phyloP scores from a whole-genome alignment of 2,797 vertebrate genomes.

The Triplophysa yarkandensis region DNA sequence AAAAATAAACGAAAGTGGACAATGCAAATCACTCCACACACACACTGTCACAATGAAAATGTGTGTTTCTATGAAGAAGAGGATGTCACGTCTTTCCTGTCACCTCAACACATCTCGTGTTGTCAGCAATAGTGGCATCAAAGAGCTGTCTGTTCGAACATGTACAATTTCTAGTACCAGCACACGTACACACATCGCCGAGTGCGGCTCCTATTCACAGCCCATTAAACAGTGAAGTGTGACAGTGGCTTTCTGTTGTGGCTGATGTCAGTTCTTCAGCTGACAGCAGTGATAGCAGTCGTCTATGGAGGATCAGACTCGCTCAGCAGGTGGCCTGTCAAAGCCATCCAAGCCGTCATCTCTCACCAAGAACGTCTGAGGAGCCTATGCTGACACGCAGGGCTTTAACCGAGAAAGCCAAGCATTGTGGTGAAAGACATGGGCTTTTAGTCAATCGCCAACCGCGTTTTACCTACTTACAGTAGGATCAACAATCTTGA shows the following conservation, averaged over 20 bases:
- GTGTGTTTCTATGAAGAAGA: background rate
- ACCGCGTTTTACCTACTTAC: background rate
- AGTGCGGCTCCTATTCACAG: constrained; percentile 23
- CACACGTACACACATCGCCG: constrained; percentile 18
- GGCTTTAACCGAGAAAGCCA: background rate
- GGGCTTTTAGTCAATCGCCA: background rate
- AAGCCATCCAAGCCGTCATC: constrained; percentile 25
- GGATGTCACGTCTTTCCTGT: constrained; percentile 21
- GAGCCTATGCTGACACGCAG: constrained; percentile 31
- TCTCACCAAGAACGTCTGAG: constrained; percentile 26
- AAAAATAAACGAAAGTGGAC: constrained; percentile 26
- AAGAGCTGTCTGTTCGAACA: constrained; percentile 32
- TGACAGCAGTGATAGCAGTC: constrained; percentile 24
- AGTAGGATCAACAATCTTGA: background rate
- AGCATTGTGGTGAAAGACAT: background rate
- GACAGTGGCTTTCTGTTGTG: constrained; percentile 42
- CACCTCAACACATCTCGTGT: constrained; percentile 37
- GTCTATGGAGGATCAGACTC: constrained; percentile 30
- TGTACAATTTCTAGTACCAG: constrained; percentile 13
- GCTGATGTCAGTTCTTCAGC: constrained; percentile 44
- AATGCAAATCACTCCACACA: constrained; percentile 12
- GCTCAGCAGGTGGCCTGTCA: constrained; percentile 48
- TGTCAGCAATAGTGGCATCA: constrained; percentile 33
- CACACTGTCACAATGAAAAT: constrained; percentile 30
- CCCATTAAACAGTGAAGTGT: constrained; percentile 45